A percentile compares a stretch with the other conserved stretches of the same genome.
Evolutionary conservation across 2,797 vertebrate genomes (phyloP).

Genomic region (Periparus ater): DNA sequence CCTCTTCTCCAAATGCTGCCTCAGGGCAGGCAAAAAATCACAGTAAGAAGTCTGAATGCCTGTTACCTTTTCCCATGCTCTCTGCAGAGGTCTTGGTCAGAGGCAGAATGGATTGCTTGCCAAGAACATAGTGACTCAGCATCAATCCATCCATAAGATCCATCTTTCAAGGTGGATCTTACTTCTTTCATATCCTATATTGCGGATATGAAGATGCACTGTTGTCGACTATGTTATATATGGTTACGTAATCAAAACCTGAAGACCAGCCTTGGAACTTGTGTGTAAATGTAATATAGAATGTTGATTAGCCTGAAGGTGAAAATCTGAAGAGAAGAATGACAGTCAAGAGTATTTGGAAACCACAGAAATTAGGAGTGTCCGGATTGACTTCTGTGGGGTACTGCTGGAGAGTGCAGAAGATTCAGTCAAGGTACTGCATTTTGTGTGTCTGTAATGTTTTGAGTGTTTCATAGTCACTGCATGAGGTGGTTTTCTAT

Average conservation of each 20-base stretch:
- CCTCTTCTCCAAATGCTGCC: not conserved
- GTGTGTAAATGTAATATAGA: not conserved
- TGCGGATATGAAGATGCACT: not conserved
- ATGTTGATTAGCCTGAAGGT: not conserved
- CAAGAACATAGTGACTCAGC: not conserved
- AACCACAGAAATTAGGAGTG: not conserved
- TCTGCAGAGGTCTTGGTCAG: not conserved
- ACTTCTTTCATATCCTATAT: not conserved
- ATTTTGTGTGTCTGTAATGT: not conserved
- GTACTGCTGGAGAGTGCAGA: not conserved
- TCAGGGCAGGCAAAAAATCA: not conserved
- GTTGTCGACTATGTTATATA: not conserved
- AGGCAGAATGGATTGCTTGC: not conserved
- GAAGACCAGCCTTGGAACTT: not conserved
- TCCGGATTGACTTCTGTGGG: not conserved
- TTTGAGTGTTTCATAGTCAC: not conserved
- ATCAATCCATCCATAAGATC: not conserved
- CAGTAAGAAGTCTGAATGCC: not conserved
- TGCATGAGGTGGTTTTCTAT: not conserved
- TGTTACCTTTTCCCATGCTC: not conserved
- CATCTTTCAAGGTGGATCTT: not conserved
- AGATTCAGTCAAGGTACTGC: constrained; percentile 50
- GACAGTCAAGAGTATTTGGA: not conserved
- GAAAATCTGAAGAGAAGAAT: not conserved
- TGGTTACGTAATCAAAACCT: not conserved